Evolutionary conservation across 1,140 invertebrate genomes (phyloP).

Genomic region (Conopomorpha cramerella): DNA sequence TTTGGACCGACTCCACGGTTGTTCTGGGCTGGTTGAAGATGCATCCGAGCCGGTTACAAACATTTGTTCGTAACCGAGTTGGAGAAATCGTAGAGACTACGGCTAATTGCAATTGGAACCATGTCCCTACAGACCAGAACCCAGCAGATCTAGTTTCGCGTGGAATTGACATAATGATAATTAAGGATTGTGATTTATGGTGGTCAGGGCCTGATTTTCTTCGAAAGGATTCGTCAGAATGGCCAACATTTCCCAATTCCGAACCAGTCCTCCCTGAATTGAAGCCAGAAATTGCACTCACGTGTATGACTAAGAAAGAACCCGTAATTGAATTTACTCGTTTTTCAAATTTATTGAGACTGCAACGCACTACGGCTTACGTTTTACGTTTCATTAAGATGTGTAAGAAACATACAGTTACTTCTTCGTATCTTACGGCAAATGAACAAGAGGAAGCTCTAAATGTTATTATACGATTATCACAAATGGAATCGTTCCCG

Average conservation of each 20-base stretch:
- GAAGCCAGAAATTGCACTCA: background rate
- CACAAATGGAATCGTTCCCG: conserved; percentile 8
- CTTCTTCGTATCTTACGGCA: background rate
- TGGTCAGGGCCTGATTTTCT: too few relatives aligned
- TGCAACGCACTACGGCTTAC: conserved; percentile 6
- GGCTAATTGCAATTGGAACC: background rate
- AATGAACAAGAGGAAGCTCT: conserved; percentile 5
- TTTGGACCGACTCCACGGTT: too few relatives aligned
- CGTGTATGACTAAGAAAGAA: conserved; percentile 2
- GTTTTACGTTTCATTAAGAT: conserved; percentile 9
- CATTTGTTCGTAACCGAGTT: conserved; percentile 1
- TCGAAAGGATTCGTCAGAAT: too few relatives aligned
- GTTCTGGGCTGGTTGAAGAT: too few relatives aligned
- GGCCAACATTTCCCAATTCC: too few relatives aligned
- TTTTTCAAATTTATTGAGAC: conserved; percentile 11
- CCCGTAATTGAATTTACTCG: conserved; percentile 9
- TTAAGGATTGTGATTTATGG: too few relatives aligned
- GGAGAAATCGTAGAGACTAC: background rate
- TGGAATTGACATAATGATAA: too few relatives aligned
- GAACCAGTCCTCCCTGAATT: background rate
- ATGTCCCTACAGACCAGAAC: too few relatives aligned
- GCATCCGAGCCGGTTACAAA: too few relatives aligned
- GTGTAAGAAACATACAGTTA: conserved; percentile 4
- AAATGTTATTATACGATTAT: conserved; percentile 5
- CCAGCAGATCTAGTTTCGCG: too few relatives aligned